Conservation (phyloP, 2,888 invertebrate species). For the Scaptomyza tumidula region DNA sequence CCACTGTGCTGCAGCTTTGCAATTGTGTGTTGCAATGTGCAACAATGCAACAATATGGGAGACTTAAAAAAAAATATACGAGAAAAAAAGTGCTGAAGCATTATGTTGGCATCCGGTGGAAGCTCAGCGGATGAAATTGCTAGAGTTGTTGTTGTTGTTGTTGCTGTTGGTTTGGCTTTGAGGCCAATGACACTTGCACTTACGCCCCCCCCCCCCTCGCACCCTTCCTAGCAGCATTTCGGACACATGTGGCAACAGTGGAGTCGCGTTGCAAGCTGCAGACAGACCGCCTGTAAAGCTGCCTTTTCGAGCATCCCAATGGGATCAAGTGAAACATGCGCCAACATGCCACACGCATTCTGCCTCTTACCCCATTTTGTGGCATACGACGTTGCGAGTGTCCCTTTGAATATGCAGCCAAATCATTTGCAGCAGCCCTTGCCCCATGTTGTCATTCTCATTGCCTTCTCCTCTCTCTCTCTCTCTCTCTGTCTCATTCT, state of each 20-base stretch:
- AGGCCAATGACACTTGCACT: constrained; percentile 68
- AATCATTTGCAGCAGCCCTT: constrained; percentile 57
- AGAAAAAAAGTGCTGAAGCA: constrained; percentile 70
- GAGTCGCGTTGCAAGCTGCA: constrained; percentile 17
- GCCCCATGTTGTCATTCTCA: constrained; percentile 46
- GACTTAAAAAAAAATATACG: constrained; percentile 4
- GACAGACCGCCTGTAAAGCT: constrained; percentile 41
- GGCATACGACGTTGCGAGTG: constrained; percentile 37
- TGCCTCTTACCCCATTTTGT: background rate
- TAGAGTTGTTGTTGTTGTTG: constrained; percentile 14
- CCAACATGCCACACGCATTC: constrained; percentile 67
- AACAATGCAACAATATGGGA: constrained; percentile 27
- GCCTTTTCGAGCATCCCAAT: constrained; percentile 26
- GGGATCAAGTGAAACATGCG: constrained; percentile 37
- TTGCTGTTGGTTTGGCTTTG: constrained; percentile 30
- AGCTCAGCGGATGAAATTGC: constrained; percentile 13
- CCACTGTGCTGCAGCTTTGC: constrained; percentile 15
- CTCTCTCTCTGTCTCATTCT: constrained; percentile 18
- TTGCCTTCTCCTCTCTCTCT: background rate
- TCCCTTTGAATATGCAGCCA: constrained; percentile 69
- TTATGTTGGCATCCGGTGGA: constrained; percentile 49
- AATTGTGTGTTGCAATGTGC: constrained; percentile 15
- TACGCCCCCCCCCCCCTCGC: background rate
- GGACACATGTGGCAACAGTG: constrained; percentile 30
- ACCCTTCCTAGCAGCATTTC: background rate